These are phyloP conservation scores for Sinosuthora webbiana DNA, from an alignment of 2,113 vertebrate species.

Conservation along the genomic window DNA sequence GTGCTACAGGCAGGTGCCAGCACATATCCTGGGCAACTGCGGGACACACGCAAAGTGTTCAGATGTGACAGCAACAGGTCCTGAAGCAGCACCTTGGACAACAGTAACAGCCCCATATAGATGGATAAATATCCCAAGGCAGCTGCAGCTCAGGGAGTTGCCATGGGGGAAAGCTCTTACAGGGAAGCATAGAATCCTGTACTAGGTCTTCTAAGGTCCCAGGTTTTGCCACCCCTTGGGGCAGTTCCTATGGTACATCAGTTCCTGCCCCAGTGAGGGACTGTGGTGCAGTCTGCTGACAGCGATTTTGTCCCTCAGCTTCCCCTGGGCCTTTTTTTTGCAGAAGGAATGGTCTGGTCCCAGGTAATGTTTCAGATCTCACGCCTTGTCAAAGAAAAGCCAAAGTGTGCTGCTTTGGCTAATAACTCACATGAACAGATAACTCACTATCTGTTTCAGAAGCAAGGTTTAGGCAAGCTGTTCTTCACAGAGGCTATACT, in stretches of 20 bases:
- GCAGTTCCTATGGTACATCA: not conserved
- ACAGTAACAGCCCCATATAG: not conserved
- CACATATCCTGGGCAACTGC: not conserved
- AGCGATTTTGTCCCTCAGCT: not conserved
- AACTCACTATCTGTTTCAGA: not conserved
- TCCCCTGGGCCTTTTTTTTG: not conserved
- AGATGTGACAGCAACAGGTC: not conserved
- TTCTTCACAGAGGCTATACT: not conserved
- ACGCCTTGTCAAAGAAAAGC: not conserved
- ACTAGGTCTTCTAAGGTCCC: not conserved
- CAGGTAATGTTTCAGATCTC: not conserved
- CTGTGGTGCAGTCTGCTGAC: not conserved
- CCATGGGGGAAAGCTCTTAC: not conserved
- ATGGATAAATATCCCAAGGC: not conserved
- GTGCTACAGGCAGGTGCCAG: not conserved
- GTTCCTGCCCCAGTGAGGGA: not conserved
- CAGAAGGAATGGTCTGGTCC: not conserved
- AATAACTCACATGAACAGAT: not conserved
- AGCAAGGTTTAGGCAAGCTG: not conserved
- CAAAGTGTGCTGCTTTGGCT: not conserved
- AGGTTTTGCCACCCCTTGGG: not conserved
- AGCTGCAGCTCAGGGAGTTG: not conserved
- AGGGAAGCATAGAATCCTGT: not conserved
- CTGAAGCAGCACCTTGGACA: not conserved
- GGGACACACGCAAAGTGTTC: accelerated